Percentiles rank a stretch among this genome's conserved stretches.
These are phyloP conservation scores for Bombycilla garrulus DNA, from an alignment of 2,113 vertebrate species.

Conservation along the genomic window DNA sequence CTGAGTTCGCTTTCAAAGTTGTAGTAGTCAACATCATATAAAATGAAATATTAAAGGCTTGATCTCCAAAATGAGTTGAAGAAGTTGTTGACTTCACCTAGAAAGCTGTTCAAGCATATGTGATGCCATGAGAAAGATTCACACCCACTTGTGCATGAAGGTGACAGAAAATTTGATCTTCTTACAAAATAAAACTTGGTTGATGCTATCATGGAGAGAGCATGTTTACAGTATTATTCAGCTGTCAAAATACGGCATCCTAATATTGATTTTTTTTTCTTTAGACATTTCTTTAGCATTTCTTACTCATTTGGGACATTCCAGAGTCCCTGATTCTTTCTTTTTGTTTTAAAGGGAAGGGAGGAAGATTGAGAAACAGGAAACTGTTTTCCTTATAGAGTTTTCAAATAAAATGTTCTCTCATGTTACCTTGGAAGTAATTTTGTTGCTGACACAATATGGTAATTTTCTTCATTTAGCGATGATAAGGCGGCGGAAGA, in stretches of 20 bases:
- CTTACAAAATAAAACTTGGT: background rate
- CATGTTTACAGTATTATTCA: background rate
- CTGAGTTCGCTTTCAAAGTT: background rate
- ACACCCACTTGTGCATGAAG: background rate
- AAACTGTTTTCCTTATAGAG: background rate
- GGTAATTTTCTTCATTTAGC: conserved; percentile 59
- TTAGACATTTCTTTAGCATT: background rate
- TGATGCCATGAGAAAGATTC: background rate
- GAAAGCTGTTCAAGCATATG: background rate
- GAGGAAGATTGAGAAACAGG: background rate
- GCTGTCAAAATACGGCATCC: background rate
- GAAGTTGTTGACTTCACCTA: background rate
- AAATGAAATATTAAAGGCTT: background rate
- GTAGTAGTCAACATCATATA: background rate
- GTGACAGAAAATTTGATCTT: background rate
- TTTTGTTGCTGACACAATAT: background rate
- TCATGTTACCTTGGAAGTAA: background rate
- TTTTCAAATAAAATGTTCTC: background rate
- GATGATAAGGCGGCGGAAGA: conserved; percentile 84
- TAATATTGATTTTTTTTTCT: background rate
- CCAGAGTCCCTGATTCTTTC: background rate
- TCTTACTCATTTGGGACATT: background rate
- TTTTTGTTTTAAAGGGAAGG: background rate
- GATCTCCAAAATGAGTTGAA: background rate
- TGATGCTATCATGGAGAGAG: background rate